A percentile compares a stretch with the other conserved stretches of the same genome.
These are phyloP conservation scores for Tichodroma muraria DNA, from an alignment of 2,113 vertebrate genomes.

Conservation along the genomic window DNA sequence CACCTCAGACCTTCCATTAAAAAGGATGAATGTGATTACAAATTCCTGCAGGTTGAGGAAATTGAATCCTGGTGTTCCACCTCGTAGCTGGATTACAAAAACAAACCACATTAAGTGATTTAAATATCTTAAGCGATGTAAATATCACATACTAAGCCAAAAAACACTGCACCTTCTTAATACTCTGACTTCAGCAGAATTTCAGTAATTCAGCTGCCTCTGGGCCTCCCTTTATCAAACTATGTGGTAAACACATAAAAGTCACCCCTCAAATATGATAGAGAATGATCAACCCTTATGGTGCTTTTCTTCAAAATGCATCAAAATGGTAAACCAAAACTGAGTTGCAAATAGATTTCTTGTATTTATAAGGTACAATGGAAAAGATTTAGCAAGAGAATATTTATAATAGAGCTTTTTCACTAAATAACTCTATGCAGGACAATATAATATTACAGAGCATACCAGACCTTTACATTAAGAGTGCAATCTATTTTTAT, in stretches of 20 bases:
- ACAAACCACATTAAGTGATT: not conserved
- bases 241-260: not conserved
- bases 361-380: not conserved
- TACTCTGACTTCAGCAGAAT: not conserved
- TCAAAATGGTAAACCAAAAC: not conserved
- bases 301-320: not conserved
- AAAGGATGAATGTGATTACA: not conserved
- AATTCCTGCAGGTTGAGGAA: not conserved
- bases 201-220: not conserved
- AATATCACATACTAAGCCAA: not conserved
- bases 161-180: not conserved
- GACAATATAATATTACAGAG: not conserved
- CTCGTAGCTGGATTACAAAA: not conserved
- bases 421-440: not conserved
- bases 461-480: not conserved
- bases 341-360: not conserved
- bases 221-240: not conserved
- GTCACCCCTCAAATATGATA: not conserved
- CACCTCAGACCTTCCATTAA: not conserved
- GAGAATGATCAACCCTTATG: not conserved
- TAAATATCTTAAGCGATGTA: not conserved
- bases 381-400: not conserved
- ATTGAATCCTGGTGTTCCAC: not conserved
- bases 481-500: slow-evolving; percentile 20
- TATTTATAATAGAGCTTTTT: not conserved